Evolutionary conservation across 2,113 vertebrate species (phyloP).

Genomic region (Amphiprion ocellaris): DNA sequence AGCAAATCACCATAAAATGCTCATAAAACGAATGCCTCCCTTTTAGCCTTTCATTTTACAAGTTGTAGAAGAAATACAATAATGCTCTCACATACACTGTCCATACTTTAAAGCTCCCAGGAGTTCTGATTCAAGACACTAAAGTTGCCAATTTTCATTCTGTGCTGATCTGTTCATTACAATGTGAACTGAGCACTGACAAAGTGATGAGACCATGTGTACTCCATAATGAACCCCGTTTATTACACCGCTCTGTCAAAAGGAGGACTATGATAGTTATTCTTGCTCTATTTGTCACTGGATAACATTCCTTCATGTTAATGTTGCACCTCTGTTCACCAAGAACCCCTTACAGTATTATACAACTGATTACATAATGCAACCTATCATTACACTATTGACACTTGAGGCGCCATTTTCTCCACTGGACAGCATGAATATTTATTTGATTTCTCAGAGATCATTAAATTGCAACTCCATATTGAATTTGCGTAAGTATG

Average conservation of each 20-base stretch:
- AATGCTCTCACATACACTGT: neutral
- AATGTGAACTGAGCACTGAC: slow-evolving; percentile 4
- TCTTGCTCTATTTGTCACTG: slow-evolving; percentile 9
- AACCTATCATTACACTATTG: slow-evolving; percentile 5
- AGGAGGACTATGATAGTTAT: neutral
- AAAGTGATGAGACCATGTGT: neutral
- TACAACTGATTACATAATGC: slow-evolving; percentile 31
- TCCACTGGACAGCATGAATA: neutral
- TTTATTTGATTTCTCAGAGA: slow-evolving; percentile 17
- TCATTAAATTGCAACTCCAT: too few species aligned
- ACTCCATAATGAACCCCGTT: slow-evolving; percentile 9
- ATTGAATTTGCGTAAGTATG: neutral
- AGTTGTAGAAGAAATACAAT: neutral
- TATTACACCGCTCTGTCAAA: slow-evolving; percentile 13
- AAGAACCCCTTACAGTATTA: slow-evolving; percentile 12
- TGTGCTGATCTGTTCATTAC: slow-evolving; percentile 29
- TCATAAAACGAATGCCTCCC: neutral
- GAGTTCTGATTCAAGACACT: neutral
- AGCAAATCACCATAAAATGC: neutral
- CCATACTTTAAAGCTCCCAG: neutral
- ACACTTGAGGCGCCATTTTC: neutral
- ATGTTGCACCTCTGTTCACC: slow-evolving; percentile 18
- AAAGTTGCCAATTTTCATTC: neutral
- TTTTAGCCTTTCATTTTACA: neutral
- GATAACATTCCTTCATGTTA: slow-evolving; percentile 21